phyloP scores from a whole-genome alignment of 2,113 vertebrate species.

The Myotis brandtii region DNA sequence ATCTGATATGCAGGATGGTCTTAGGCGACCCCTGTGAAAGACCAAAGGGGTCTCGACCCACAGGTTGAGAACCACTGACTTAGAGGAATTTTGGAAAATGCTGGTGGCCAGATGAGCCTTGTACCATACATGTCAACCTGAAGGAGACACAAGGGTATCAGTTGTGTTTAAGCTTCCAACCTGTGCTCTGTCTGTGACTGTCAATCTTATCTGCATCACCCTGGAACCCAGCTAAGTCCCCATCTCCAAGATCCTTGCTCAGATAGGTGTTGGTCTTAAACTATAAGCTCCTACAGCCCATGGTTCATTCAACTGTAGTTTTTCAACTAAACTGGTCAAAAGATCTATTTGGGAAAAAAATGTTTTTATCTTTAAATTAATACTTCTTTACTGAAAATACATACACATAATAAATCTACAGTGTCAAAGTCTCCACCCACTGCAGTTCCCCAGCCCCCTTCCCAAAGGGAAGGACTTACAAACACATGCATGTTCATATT shows the following conservation, averaged over 20 bases:
- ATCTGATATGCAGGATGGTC: no score
- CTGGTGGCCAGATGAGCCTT: neutral
- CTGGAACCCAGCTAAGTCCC: neutral
- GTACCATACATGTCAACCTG: neutral
- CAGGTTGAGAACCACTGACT: neutral
- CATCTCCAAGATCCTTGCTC: neutral
- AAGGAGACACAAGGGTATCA: neutral
- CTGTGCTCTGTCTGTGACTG: neutral
- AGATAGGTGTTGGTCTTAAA: neutral
- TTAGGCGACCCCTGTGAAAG: no score
- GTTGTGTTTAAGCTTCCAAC: neutral
- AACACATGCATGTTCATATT: neutral
- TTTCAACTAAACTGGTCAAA: neutral
- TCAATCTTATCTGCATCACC: neutral
- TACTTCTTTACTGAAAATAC: neutral
- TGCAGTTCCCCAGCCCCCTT: rapidly evolving
- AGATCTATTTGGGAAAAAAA: neutral
- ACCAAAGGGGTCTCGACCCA: no score
- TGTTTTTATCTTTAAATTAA: neutral
- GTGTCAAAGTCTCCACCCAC: neutral
- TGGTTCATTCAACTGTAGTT: neutral
- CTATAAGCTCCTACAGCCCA: neutral
- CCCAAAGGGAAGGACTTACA: neutral
- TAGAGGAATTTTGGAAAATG: neutral
- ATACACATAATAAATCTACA: neutral